Evolutionary conservation across 2,888 invertebrate species (phyloP).

Genomic region (Pseudoips prasinana): DNA sequence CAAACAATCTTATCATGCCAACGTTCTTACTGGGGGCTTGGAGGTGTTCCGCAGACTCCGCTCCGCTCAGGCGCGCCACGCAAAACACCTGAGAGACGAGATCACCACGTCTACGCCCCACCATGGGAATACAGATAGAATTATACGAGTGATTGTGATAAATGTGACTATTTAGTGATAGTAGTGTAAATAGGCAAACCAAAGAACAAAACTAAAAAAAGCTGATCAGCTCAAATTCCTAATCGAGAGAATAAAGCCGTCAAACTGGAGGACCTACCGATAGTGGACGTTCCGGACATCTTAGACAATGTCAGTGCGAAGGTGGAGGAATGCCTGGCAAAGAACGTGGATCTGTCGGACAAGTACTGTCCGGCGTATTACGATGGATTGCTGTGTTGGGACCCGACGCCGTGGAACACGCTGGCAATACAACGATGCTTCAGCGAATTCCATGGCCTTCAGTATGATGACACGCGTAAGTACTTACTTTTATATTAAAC

Average conservation of each 20-base stretch:
- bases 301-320: conserved; percentile 61
- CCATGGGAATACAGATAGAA: conserved; percentile 47
- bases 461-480: conserved; percentile 93
- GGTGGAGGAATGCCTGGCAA: conserved; percentile 58
- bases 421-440: conserved; percentile 89
- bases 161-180: conserved; percentile 36
- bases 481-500: conserved; percentile 43
- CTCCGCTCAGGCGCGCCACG: conserved; percentile 44
- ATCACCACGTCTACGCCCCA: conserved; percentile 17
- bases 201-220: conserved; percentile 50
- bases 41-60: conserved; percentile 62
- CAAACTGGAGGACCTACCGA: conserved; percentile 78
- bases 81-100: conserved; percentile 48
- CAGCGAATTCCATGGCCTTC: conserved; percentile 88
- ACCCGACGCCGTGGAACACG: conserved; percentile 86
- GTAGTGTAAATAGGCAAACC: conserved; percentile 37
- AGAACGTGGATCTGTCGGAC: conserved; percentile 48
- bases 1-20: conserved; percentile 79
- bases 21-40: conserved; percentile 61
- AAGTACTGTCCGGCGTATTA: conserved; percentile 85
- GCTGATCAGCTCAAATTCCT: conserved; percentile 41
- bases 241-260: conserved; percentile 38
- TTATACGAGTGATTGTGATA: conserved; percentile 40
- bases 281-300: conserved; percentile 60
- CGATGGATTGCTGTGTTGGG: conserved; percentile 93